Percentiles rank a stretch among this genome's conserved stretches.
Evolutionary conservation across 2,797 vertebrate genomes (phyloP).

Genomic region (Chiloscyllium punctatum): DNA sequence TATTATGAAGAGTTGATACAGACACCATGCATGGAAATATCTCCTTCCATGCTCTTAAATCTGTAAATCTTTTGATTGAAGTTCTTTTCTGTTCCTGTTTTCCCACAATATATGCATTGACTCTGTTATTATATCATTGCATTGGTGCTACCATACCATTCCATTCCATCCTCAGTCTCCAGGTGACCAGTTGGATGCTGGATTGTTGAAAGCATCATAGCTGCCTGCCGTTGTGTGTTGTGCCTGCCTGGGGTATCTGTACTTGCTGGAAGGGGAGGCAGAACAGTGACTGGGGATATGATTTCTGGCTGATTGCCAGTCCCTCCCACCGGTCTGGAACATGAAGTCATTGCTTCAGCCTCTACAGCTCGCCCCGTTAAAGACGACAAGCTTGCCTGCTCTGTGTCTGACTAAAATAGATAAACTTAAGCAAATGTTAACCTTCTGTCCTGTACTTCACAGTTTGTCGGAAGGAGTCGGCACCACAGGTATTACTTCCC

Average conservation of each 20-base stretch:
- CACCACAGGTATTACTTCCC: conserved; percentile 84
- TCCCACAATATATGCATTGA: too few species aligned
- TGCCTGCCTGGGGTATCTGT: too few species aligned
- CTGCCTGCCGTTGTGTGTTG: not conserved
- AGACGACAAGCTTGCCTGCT: not conserved
- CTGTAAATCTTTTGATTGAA: not conserved
- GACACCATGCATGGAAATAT: not conserved
- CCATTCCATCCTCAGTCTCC: too few species aligned
- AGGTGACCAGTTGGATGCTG: too few species aligned
- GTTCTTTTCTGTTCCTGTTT: not conserved
- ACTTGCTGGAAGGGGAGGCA: too few species aligned
- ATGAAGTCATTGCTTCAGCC: not conserved
- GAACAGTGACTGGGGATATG: not conserved
- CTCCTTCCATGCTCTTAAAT: not conserved
- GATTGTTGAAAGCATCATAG: too few species aligned
- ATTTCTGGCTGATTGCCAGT: not conserved
- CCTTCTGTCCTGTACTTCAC: not conserved
- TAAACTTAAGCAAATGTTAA: not conserved
- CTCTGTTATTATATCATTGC: not conserved
- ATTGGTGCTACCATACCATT: too few species aligned
- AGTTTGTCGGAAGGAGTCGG: conserved; percentile 82
- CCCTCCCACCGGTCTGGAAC: not conserved
- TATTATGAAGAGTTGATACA: not conserved
- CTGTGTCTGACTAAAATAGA: not conserved
- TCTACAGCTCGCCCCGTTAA: not conserved